Evolutionary conservation across 2,888 invertebrate genomes (phyloP), one percentile per base, ranked within the genome.

Genomic region (Drosophila lutescens): DNA sequence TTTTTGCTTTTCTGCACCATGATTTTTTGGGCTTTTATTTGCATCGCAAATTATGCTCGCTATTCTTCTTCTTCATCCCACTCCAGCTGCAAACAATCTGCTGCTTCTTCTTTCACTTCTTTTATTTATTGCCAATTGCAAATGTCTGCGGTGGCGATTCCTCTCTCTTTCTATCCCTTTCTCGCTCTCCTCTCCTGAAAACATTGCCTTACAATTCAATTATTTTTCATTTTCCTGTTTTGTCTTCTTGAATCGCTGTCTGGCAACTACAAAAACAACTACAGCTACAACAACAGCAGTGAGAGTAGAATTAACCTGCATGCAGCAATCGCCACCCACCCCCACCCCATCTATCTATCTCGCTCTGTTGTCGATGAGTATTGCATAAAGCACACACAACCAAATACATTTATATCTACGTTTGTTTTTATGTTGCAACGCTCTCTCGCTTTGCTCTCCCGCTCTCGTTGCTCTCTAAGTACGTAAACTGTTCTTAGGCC

Each of bases 221-320:
- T 89, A 85, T 89, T 88, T 85, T 89, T 79, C 78, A 82, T 85
- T 85, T 89, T 88, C 86, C 86, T 89, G 86, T 79, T 88, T 81
- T 82, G 78, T 88, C 86, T 88, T 79, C 76, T 85, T 87, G 69
- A 81, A 79, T 76, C 77, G 77, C 79, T 69, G 77, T 68, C 78
- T 66, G 57, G 71, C 32, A 46, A 38, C 36, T 72, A 41, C 62
- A 78, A 20, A 57, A 70, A 59, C 69, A 75, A 70, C 55, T 70
- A 61, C 68, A 65, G 12, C 41, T 43, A 44, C 76, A 71, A 46
- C 49, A 82, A 40, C 71, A 36, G 38, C 49, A 47, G 38, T 41
- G 67, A 65, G 66, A 78, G 63, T 50, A 74, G 74, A 87, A 81
- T 78, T 85, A 87, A 84, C 86, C 79, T 89, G 82, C 88, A 74